Evolutionary conservation across 2,797 vertebrate genomes (phyloP), one percentile per base, ranked within the genome.

Genomic region (Carapus acus): DNA sequence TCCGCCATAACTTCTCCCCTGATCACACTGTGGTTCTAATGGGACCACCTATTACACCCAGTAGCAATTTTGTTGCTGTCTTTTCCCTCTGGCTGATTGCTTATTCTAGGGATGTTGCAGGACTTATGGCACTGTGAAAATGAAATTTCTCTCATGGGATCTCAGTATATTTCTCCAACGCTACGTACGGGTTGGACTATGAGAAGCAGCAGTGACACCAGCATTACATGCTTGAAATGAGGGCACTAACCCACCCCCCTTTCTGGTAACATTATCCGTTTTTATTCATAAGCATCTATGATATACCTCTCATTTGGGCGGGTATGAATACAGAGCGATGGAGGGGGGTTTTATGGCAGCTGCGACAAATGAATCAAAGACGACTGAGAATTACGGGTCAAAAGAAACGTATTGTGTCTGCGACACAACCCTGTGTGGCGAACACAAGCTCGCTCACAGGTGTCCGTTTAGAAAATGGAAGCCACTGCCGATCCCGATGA

Each of bases 201-300:
- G 19, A 66, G 60, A 73, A 66, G 58, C 24, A 58, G 71, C 59
- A 78, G 74, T 78, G 76, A 82, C 80, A 85, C 72, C 69, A 74
- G 55, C 70, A 81, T 85, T 74, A 73, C 69, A 81, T 66, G 79
- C 65, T 61, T 77, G 65, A 77, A 83, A 82, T 83, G 73, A 82
- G 76, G 62, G 58, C 59, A 39, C 51, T 51, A n/a, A n/a, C n/a
- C n/a, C n/a, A n/a, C n/a, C n/a, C n/a, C n/a, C n/a, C n/a, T n/a
- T n/a, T n/a, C n/a, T n/a, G n/a, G 67, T 81, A 76, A 81, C 77
- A 69, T 69, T 67, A 72, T 76, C 73, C 64, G 73, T 85, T 82
- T 71, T 74, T 77, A 84, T 84, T 81, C 79, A 77, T 73, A 76
- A 62, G 69, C 55, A 67, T 60, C 70, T 16, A 58, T 61, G 59